phyloP scores from a whole-genome alignment of 2,113 vertebrate genomes.

The Callaeas wilsoni region DNA sequence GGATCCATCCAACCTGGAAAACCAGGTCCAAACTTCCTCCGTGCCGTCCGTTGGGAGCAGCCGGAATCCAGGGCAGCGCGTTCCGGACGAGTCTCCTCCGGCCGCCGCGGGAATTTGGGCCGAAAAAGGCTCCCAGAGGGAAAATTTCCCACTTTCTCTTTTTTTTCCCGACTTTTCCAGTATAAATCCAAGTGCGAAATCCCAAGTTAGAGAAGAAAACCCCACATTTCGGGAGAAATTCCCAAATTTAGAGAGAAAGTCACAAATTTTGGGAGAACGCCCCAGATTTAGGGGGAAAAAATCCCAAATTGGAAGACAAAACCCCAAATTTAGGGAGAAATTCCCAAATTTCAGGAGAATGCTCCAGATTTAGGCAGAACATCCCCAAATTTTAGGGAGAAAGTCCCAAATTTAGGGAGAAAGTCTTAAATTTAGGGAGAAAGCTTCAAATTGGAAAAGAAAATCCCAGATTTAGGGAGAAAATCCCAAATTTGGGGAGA shows the following conservation, averaged over 20 bases:
- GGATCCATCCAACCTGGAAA: not conserved
- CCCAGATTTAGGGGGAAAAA: no score
- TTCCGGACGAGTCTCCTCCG: not conserved
- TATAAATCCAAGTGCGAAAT: not conserved
- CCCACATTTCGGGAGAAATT: not conserved
- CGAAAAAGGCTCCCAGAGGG: not conserved
- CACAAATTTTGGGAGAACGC: no score
- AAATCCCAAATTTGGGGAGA: not conserved
- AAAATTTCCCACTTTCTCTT: not conserved
- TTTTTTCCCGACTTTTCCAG: rapidly evolving
- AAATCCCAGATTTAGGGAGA: not conserved
- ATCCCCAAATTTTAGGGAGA: no score
- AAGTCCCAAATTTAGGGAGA: no score
- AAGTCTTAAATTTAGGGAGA: not conserved
- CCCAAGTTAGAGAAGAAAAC: not conserved
- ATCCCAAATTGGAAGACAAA: rapidly evolving
- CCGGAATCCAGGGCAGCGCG: not conserved
- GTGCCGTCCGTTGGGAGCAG: rapidly evolving
- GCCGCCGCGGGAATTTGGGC: not conserved
- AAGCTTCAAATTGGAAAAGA: not conserved
- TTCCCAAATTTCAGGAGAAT: no score
- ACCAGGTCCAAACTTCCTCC: not conserved
- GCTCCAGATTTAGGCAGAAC: no score
- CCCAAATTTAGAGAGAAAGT: no score
- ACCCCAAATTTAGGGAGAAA: not conserved